Conservation (phyloP, 2,113 vertebrate genomes). For the Aviceda subcristata region DNA sequence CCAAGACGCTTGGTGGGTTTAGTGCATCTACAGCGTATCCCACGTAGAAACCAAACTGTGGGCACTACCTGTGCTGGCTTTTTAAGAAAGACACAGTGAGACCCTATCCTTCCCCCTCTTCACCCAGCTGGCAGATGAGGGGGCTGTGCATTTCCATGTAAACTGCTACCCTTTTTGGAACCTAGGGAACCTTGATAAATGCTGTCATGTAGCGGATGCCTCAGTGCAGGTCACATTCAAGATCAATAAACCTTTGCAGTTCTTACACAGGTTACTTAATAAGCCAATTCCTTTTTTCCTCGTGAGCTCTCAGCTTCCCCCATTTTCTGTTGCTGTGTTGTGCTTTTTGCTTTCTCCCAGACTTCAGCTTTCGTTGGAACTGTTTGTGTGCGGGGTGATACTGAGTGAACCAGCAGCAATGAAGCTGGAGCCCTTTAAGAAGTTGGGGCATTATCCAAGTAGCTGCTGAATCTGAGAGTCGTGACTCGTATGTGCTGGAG, state of each 20-base stretch:
- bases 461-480: slow-evolving; percentile 2
- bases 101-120: background rate
- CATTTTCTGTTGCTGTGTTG: background rate
- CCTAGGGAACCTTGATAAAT: background rate
- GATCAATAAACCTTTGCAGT: background rate
- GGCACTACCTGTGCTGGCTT: background rate
- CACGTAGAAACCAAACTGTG: background rate
- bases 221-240: background rate
- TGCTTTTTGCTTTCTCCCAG: background rate
- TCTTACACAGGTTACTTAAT: background rate
- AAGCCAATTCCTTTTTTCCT: background rate
- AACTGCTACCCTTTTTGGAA: background rate
- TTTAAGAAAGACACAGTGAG: background rate
- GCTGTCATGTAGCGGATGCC: background rate
- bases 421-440: slow-evolving; percentile 12
- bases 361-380: background rate
- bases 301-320: background rate
- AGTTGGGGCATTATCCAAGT: background rate
- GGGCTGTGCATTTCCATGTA: background rate
- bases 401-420: background rate
- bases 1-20: background rate
- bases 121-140: background rate
- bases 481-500: background rate
- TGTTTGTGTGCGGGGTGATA: background rate
- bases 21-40: background rate